Evolutionary conservation across 1,140 invertebrate genomes (phyloP).

Genomic region (Dendrolimus kikuchii): DNA sequence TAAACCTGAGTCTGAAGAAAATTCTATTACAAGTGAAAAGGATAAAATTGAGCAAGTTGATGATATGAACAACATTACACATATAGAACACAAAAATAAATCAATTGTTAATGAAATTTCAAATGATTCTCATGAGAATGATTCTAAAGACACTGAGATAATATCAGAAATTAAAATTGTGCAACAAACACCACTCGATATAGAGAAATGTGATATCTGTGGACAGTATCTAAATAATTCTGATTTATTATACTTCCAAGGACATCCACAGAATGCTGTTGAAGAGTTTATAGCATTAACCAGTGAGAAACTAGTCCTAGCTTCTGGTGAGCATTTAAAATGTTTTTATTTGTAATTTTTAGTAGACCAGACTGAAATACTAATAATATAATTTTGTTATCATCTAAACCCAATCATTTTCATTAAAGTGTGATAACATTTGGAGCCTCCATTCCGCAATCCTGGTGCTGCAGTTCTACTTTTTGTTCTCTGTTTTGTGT

Average conservation of each 20-base stretch:
- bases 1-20: background rate
- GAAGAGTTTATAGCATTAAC: conserved; percentile 86
- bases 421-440: conserved; percentile 12
- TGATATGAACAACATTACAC: background rate
- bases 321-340: conserved; percentile 70
- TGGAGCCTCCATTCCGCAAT: conserved; percentile 3
- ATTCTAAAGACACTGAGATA: conserved; percentile 14
- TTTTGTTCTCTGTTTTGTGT: too few relatives aligned
- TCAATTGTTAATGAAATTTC: background rate
- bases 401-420: conserved; percentile 5
- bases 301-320: conserved; percentile 82
- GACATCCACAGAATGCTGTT: conserved; percentile 81
- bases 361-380: too few relatives aligned
- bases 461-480: too few relatives aligned
- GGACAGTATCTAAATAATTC: conserved; percentile 76
- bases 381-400: too few relatives aligned
- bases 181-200: conserved; percentile 19
- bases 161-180: conserved; percentile 6
- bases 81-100: background rate
- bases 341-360: too few relatives aligned
- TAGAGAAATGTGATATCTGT: conserved; percentile 56
- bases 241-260: conserved; percentile 79
- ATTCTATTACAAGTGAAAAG: background rate
- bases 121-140: conserved; percentile 6
- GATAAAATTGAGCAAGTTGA: background rate